Percentiles rank a stretch among this genome's conserved stretches.
These are phyloP conservation scores for Malurus melanocephalus DNA, from an alignment of 2,113 vertebrate genomes.

Conservation along the genomic window DNA sequence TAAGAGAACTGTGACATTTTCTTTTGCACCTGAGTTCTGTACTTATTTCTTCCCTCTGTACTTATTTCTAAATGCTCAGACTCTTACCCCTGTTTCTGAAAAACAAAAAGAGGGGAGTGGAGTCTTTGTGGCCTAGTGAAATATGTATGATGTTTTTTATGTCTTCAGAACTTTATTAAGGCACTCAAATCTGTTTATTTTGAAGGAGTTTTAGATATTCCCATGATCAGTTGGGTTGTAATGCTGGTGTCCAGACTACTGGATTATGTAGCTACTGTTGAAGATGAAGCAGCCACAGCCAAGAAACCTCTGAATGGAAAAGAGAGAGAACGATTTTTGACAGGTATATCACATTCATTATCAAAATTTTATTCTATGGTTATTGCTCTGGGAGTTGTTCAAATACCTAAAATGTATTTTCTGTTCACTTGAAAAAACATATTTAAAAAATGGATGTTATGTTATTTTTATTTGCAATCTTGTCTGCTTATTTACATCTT, in stretches of 20 bases:
- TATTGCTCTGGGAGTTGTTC: neutral
- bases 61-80: neutral
- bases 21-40: neutral
- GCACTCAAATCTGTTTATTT: conserved; percentile 31
- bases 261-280: conserved; percentile 94
- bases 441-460: neutral
- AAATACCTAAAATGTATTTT: neutral
- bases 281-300: conserved; percentile 90
- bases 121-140: neutral
- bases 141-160: neutral
- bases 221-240: conserved; percentile 98
- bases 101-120: accelerated
- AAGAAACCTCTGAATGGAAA: conserved; percentile 94
- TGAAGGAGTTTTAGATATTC: conserved; percentile 93
- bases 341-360: conserved; percentile 74
- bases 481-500: neutral
- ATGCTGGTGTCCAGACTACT: conserved; percentile 95
- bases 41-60: neutral
- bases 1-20: neutral
- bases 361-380: neutral
- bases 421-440: neutral
- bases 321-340: conserved; percentile 86
- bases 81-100: neutral
- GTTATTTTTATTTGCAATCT: neutral
- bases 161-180: neutral